A percentile compares a stretch with the other conserved stretches of the same genome.
These are phyloP conservation scores for Pyrgus malvae DNA, from an alignment of 2,888 invertebrate genomes.

Conservation along the genomic window DNA sequence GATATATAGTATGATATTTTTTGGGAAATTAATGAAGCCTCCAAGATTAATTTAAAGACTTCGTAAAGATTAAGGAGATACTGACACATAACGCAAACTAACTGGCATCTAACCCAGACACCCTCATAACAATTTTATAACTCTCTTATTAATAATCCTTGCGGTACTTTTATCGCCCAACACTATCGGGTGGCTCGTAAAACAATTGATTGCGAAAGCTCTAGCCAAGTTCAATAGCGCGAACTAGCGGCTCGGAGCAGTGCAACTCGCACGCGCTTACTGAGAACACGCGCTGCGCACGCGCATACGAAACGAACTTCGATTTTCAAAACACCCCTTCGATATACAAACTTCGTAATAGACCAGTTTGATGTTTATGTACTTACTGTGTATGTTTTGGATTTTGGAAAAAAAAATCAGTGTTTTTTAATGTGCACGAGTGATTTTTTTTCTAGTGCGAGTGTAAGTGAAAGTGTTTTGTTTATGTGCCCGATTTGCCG, in stretches of 20 bases:
- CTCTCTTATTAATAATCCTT: slow-evolving; percentile 31
- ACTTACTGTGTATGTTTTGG: not conserved
- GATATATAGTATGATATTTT: too few relatives aligned
- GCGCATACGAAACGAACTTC: slow-evolving; percentile 27
- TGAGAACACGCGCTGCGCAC: slow-evolving; percentile 60
- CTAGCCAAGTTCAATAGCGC: slow-evolving; percentile 75
- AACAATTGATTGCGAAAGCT: slow-evolving; percentile 57
- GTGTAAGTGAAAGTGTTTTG: slow-evolving; percentile 30
- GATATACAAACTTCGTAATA: too few relatives aligned
- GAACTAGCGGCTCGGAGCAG: slow-evolving; percentile 48
- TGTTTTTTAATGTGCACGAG: not conserved
- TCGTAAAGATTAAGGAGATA: too few relatives aligned
- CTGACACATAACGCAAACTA: too few relatives aligned
- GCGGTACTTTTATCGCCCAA: slow-evolving; percentile 37
- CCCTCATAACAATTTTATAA: slow-evolving; percentile 2
- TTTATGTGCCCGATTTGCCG: slow-evolving; percentile 7
- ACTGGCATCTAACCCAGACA: too few relatives aligned
- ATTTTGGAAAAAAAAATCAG: not conserved
- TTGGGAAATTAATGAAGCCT: too few relatives aligned
- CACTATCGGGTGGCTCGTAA: slow-evolving; percentile 35
- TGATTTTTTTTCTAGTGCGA: slow-evolving; percentile 16
- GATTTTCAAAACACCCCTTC: slow-evolving; percentile 1
- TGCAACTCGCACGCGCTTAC: slow-evolving; percentile 65
- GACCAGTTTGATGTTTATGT: too few relatives aligned
- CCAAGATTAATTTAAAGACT: too few relatives aligned